phyloP scores from a whole-genome alignment of 2,113 vertebrate genomes.

The Phalacrocorax aristotelis region DNA sequence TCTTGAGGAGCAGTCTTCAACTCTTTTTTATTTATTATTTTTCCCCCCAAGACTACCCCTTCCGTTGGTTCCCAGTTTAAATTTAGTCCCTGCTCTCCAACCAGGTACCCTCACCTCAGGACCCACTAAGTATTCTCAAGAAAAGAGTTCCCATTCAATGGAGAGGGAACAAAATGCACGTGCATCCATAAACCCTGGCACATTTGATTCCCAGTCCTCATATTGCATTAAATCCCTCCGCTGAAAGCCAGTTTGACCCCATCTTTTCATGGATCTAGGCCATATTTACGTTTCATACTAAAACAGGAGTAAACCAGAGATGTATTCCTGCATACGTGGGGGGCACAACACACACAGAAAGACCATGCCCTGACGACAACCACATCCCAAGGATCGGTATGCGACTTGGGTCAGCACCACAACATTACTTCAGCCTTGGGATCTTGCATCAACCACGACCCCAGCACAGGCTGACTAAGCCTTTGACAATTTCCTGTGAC shows the following conservation, averaged over 20 bases:
- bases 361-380: too few species aligned
- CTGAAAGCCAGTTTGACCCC: not conserved
- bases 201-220: not conserved
- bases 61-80: not conserved
- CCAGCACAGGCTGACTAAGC: not conserved
- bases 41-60: not conserved
- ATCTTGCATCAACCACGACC: rapidly evolving
- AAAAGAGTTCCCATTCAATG: not conserved
- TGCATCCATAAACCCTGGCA: not conserved
- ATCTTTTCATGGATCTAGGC: not conserved
- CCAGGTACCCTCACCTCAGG: not conserved
- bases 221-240: not conserved
- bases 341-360: too few species aligned
- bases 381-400: too few species aligned
- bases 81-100: not conserved
- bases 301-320: not conserved
- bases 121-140: not conserved
- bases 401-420: too few species aligned
- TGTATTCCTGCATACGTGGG: not conserved
- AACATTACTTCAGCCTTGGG: not conserved
- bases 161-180: not conserved
- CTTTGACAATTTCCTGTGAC: not conserved
- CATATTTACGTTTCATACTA: not conserved
- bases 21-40: not conserved
- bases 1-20: not conserved